Evolutionary conservation across 2,113 vertebrate species (phyloP), one percentile per base, ranked within the genome.

Genomic region (Pangasianodon gigas): DNA sequence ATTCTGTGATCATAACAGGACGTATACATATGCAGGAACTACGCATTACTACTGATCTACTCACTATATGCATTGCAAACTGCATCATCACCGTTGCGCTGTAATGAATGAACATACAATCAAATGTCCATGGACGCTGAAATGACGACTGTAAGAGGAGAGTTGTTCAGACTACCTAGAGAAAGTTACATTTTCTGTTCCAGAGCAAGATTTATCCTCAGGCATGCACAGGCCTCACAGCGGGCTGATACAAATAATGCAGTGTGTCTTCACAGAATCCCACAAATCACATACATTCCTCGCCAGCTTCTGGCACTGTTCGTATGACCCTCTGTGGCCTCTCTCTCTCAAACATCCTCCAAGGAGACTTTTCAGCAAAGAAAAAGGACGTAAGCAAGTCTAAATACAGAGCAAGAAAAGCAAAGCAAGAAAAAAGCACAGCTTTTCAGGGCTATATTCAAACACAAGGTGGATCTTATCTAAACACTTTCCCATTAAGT

Each of bases 231-330:
- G 41, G 60, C 58, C 41, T 85, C 60, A 48, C 11, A 46, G 21
- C 21, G 9, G 46, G 4, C 75, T 51, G 75, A 69, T 46, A 60
- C 37, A 51, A 41, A 56, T 48, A 26, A 87, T 44, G 62, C 86
- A 79, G 37, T 21, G 74, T 37, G 21, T 79, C 75, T 80, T 77
- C 52, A 1, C 69, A 65, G 58, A 79, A 62, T 80, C 41, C 21
- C 56, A 87, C 71, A 65, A 88, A 88, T 88, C 41, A 46, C 56
- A 88, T 60, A 80, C 87, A 88, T 80, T 81, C 44, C 44, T n/a
- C 58, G 10, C 37, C 56, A 80, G 87, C 44, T 81, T 60, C 56
- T 24, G 86, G 7, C 26, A 62, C 41, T 60, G 29, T 46, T 51
- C 46, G 6, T 51, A 51, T 80, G 26, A 51, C 46, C 46, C 6